phyloP scores from a whole-genome alignment of 2,797 vertebrate species.

The Danio kyathit region DNA sequence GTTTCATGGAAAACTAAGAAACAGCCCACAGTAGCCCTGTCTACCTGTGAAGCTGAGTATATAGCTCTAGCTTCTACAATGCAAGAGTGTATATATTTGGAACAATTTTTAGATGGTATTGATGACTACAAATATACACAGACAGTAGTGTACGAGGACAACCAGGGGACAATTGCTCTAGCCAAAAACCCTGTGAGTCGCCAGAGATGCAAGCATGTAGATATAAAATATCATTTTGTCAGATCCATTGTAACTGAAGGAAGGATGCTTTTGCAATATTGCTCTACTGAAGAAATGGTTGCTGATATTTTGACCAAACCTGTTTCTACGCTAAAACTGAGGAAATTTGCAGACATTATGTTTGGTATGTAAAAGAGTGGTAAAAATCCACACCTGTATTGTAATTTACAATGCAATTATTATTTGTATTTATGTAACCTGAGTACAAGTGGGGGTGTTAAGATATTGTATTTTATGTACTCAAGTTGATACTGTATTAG shows the following conservation, averaged over 20 bases:
- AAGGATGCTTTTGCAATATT: neutral
- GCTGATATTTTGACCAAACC: too few relatives aligned
- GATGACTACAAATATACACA: neutral
- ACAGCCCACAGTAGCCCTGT: constrained; percentile 43
- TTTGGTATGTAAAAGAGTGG: too few relatives aligned
- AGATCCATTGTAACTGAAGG: neutral
- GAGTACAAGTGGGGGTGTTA: constrained; percentile 1
- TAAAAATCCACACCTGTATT: too few relatives aligned
- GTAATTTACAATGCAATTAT: too few relatives aligned
- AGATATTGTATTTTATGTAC: too few relatives aligned
- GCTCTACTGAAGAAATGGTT: constrained; percentile 2
- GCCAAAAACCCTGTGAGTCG: neutral
- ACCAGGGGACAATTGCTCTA: neutral
- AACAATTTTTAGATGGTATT: neutral
- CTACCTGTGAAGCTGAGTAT: constrained; percentile 40
- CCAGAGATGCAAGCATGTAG: too few relatives aligned
- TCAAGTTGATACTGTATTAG: too few relatives aligned
- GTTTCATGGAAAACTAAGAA: constrained; percentile 43
- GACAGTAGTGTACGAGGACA: neutral
- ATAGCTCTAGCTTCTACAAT: neutral
- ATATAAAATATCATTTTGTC: constrained; percentile 1
- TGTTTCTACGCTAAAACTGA: too few relatives aligned
- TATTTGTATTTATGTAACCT: neutral
- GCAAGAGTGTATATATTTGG: neutral
- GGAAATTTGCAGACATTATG: too few relatives aligned